phyloP scores from a whole-genome alignment of 2,113 vertebrate genomes.

The Macrotis lagotis region DNA sequence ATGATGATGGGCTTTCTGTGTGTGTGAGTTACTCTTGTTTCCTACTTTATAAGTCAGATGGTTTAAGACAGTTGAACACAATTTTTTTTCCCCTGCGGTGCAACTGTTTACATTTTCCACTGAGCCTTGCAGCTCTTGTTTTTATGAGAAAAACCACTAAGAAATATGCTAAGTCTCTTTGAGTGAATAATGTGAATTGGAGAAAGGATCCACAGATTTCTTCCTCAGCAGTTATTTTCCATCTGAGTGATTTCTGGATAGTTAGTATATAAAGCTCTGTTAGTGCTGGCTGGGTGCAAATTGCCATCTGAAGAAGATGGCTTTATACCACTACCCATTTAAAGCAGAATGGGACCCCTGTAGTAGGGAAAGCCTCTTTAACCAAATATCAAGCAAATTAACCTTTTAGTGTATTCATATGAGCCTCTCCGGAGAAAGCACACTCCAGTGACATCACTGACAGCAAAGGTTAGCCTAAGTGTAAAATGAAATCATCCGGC shows the following conservation, averaged over 20 bases:
- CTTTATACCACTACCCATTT: constrained; percentile 54
- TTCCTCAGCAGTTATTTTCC: constrained; percentile 62
- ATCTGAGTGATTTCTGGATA: constrained; percentile 60
- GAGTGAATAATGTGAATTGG: constrained; percentile 69
- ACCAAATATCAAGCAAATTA: constrained; percentile 74
- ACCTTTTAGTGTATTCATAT: constrained; percentile 75
- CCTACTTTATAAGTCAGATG: constrained; percentile 5
- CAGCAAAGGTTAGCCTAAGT: constrained; percentile 78
- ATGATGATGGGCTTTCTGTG: neutral
- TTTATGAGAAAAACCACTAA: constrained; percentile 49
- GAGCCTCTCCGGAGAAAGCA: constrained; percentile 72
- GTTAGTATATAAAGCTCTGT: constrained; percentile 32
- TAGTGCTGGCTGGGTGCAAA: constrained; percentile 69
- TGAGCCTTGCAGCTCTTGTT: constrained; percentile 46
- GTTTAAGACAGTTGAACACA: constrained; percentile 26
- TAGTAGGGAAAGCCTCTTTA: constrained; percentile 51
- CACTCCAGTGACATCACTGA: constrained; percentile 78
- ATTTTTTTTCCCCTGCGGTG: constrained; percentile 31
- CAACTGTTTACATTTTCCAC: constrained; percentile 54
- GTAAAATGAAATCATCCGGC: constrained; percentile 82
- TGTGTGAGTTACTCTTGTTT: neutral
- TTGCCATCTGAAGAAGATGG: constrained; percentile 62
- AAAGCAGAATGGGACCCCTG: constrained; percentile 58
- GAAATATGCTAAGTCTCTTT: constrained; percentile 53
- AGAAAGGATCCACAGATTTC: constrained; percentile 52